These are phyloP conservation scores for Oreochromis grahami DNA, from an alignment of 2,797 vertebrate genomes.

Conservation along the genomic window DNA sequence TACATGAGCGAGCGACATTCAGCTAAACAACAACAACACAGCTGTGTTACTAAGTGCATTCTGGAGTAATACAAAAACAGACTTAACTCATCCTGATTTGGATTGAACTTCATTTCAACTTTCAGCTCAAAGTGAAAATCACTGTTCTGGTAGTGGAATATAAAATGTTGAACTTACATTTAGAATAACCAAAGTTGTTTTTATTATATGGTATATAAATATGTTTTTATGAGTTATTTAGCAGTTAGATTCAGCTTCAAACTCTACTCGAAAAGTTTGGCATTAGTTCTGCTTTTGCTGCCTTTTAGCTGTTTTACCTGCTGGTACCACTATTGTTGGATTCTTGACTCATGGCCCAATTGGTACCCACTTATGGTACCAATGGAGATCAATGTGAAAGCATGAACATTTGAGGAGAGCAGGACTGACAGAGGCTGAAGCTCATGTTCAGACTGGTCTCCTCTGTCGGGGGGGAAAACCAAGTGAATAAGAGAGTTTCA, in stretches of 20 bases:
- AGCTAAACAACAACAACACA: neutral
- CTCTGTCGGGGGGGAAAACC: neutral
- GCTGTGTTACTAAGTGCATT: neutral
- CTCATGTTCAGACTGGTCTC: neutral
- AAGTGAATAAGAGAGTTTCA: neutral
- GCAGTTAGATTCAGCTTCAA: neutral
- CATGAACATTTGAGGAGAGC: neutral
- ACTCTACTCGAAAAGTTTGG: neutral
- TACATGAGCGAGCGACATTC: neutral
- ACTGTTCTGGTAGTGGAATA: neutral
- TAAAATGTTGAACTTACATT: neutral
- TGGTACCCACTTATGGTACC: fast-evolving
- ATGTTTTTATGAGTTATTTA: neutral
- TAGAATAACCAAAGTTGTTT: neutral
- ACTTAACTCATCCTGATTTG: fast-evolving
- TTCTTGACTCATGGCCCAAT: neutral
- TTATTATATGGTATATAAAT: neutral
- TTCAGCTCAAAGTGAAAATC: neutral
- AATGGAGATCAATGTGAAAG: neutral
- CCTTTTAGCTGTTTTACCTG: constrained; percentile 6
- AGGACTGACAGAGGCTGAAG: neutral
- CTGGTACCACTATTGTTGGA: neutral
- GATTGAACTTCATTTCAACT: neutral
- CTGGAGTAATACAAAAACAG: neutral
- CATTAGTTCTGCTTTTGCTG: constrained; percentile 2